phyloP scores from a whole-genome alignment of 2,113 vertebrate genomes.

The Haliaeetus leucogaster region DNA sequence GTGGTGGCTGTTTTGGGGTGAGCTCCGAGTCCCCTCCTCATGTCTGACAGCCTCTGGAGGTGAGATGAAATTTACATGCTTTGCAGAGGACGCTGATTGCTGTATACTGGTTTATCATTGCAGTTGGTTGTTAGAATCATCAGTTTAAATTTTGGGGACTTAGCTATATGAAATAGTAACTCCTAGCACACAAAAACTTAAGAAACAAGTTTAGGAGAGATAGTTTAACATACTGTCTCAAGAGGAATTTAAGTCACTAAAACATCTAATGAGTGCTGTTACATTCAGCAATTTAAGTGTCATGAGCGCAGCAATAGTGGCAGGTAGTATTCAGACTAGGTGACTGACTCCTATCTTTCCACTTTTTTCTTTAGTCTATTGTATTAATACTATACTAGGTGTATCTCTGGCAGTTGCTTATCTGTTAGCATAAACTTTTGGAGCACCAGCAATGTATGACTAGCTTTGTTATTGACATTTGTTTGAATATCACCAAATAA shows the following conservation, averaged over 20 bases:
- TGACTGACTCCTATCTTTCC: neutral
- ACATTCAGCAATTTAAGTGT: neutral
- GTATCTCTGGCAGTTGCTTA: neutral
- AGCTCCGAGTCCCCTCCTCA: neutral
- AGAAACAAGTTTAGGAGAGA: neutral
- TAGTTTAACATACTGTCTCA: neutral
- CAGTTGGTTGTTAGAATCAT: neutral
- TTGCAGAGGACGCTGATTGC: neutral
- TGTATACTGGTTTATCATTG: accelerated
- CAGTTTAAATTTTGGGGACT: neutral
- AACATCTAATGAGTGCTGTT: neutral
- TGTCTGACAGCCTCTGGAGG: neutral
- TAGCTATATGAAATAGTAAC: neutral
- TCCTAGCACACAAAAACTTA: neutral
- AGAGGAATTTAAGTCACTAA: neutral
- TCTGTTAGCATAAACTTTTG: neutral
- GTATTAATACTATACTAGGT: neutral
- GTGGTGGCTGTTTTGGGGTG: neutral
- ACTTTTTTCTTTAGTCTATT: neutral
- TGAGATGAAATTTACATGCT: neutral
- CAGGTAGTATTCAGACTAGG: neutral
- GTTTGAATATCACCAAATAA: neutral
- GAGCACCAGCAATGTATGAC: neutral
- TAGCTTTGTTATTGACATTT: neutral
- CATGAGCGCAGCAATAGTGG: neutral